phyloP scores from a whole-genome alignment of 1,140 invertebrate genomes.

The Pygmarrhopalites habei region DNA sequence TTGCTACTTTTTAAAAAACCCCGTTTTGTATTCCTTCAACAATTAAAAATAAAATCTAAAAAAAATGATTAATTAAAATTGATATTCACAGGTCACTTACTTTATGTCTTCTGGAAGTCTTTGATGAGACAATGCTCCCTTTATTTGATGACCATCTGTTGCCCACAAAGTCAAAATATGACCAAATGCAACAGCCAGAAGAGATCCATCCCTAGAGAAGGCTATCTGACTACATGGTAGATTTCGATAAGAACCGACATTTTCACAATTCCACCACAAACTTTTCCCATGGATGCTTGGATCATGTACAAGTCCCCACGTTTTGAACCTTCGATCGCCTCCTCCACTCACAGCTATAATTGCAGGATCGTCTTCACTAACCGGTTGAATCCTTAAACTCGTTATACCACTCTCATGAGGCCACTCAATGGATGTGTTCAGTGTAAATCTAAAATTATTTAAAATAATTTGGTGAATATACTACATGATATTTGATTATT shows the following conservation, averaged over 20 bases:
- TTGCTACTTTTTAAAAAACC: too few relatives aligned
- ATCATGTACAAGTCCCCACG: slow-evolving; percentile 57
- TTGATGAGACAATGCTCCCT: slow-evolving; percentile 45
- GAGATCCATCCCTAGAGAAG: slow-evolving; percentile 68
- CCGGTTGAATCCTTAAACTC: slow-evolving; percentile 56
- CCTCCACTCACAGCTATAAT: slow-evolving; percentile 53
- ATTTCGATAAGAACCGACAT: slow-evolving; percentile 57
- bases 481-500: too few relatives aligned
- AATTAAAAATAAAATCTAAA: too few relatives aligned
- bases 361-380: slow-evolving; percentile 30
- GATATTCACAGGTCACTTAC: too few relatives aligned
- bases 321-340: slow-evolving; percentile 62
- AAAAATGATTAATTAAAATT: too few relatives aligned
- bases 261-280: slow-evolving; percentile 58
- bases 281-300: slow-evolving; percentile 48
- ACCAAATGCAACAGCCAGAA: slow-evolving; percentile 63
- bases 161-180: slow-evolving; percentile 64
- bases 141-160: slow-evolving; percentile 49
- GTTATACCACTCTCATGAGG: slow-evolving; percentile 61
- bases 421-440: slow-evolving; percentile 65
- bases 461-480: too few relatives aligned
- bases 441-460: slow-evolving; percentile 58
- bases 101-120: slow-evolving; percentile 38
- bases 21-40: too few relatives aligned
- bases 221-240: slow-evolving; percentile 50